Evolutionary conservation across 2,113 vertebrate species (phyloP), one percentile per base, ranked within the genome.

Genomic region (Penelope pileata): DNA sequence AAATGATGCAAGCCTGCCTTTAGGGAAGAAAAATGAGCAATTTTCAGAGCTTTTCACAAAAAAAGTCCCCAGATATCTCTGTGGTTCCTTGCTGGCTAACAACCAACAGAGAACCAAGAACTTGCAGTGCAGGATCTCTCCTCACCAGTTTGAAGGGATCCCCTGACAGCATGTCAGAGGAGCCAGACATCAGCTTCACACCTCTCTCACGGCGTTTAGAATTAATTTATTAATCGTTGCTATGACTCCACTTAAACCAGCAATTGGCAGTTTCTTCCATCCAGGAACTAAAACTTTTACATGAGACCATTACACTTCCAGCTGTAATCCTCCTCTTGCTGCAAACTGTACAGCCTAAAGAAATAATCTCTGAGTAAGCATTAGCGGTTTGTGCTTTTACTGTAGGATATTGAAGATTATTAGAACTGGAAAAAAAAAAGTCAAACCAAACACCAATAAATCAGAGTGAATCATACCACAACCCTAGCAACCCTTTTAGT

Each of bases 21-120:
- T 47, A 85, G 83, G 83, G 67, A 83, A 94, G 26, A 75, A 73
- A 92, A 96, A 86, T 10, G 36, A 93, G 51, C 85, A 90, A 63
- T 82, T 16, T 11, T 27, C 36, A 36, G 30, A 60, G 40, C 2
- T 82, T 93, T 91, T 85, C 36, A 85, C 56, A 34, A 58, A 58
- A 91, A 94, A 96, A 94, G 50, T 69, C 60, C 90, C 83, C 86
- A n/a, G 77, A 60, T 16, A 67, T 24, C 40, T 56, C 72, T 74
- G 26, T 32, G 69, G 56, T 69, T 80, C 58, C 48, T 24, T 63
- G 38, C 26, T 82, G 54, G 54, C 88, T 84, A 86, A 62, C 18
- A 82, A 84, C 29, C 76, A 96, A 63, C 4, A 81, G 66, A 73
- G 32, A 95, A 90, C 16, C 30, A 85, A 48, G 50, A 74, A 32